phyloP scores from a whole-genome alignment of 2,113 vertebrate species.

The Pituophis catenifer region DNA sequence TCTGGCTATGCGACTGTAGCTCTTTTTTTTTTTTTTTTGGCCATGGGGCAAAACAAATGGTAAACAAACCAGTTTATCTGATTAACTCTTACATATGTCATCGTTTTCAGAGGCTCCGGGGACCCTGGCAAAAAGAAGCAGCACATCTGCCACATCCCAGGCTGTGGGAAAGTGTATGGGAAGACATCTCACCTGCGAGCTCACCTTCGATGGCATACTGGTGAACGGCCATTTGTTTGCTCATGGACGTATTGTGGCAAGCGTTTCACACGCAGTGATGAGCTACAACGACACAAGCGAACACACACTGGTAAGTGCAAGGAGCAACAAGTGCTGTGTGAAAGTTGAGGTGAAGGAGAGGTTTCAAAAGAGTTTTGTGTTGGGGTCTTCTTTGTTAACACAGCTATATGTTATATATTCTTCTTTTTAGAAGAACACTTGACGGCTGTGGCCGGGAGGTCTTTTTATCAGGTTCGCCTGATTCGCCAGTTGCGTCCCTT shows the following conservation, averaged over 20 bases:
- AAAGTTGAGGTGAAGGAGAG: background rate
- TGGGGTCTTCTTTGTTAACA: background rate
- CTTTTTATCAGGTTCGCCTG: too few relatives aligned
- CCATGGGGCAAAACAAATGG: background rate
- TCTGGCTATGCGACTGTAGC: too few relatives aligned
- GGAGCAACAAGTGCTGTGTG: background rate
- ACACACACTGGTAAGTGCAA: constrained; percentile 85
- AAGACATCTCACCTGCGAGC: constrained; percentile 93
- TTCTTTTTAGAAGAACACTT: too few relatives aligned
- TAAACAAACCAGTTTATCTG: background rate
- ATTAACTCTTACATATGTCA: background rate
- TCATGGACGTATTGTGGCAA: constrained; percentile 92
- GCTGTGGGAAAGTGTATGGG: constrained; percentile 93
- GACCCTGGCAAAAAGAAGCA: constrained; percentile 97
- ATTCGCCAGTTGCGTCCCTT: too few relatives aligned
- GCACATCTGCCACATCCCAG: constrained; percentile 92
- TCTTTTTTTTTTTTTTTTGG: background rate
- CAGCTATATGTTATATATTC: too few relatives aligned
- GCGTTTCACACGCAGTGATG: constrained; percentile 91
- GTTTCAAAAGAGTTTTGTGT: background rate
- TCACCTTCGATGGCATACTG: constrained; percentile 95
- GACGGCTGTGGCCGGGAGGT: too few relatives aligned
- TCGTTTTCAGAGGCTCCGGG: constrained; percentile 63
- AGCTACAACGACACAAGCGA: constrained; percentile 94
- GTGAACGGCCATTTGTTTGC: constrained; percentile 92